Evolutionary conservation across 2,113 vertebrate genomes (phyloP), one percentile per base, ranked within the genome.

Genomic region (Heloderma charlesbogerti): DNA sequence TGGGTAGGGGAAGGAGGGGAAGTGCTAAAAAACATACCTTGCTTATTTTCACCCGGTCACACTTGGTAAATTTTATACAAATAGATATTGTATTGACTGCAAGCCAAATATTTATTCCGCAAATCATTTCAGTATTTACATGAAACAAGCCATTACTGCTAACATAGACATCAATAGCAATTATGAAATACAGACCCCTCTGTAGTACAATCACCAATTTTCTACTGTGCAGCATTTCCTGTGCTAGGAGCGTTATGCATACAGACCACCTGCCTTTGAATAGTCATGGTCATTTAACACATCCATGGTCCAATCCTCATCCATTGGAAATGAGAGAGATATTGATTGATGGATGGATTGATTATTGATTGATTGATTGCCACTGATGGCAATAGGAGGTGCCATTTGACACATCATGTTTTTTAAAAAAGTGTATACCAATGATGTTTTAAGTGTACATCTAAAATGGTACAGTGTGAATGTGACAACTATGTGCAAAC

Each of bases 71-170:
- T 60, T 80, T 88, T 29, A 34, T 71, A 57, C 5, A 79, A 48
- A 80, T 45, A 78, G 69, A 25, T 45, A 18, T 22, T 27, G 31
- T 18, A n/a, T 60, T 86, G 88, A 40, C 6, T 29, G 4, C 20
- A 34, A 74, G 25, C 34, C 67, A 48, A 66, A 45, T 43, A 57
- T 79, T 43, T 45, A 48, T 75, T 74, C 43, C 31, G 20, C 48
- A 60, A 81, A 57, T 60, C 31, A 45, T 72, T 72, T 72, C 34
- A 40, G 63, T 81, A 78, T 74, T 80, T 89, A 85, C 60, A 12
- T 57, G 60, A 77, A 88, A 71, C 60, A 88, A 88, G 74, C 75
- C 37, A 66, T 86, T 51, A 80, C 66, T 27, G 51, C 82, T 79
- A 85, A 60, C 60, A 12, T 1, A 48, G 60, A 60, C 82, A 89